Base-by-base conservation (phyloP, 2,888 invertebrate genomes). In the Trissolcus japonicus region DNA sequence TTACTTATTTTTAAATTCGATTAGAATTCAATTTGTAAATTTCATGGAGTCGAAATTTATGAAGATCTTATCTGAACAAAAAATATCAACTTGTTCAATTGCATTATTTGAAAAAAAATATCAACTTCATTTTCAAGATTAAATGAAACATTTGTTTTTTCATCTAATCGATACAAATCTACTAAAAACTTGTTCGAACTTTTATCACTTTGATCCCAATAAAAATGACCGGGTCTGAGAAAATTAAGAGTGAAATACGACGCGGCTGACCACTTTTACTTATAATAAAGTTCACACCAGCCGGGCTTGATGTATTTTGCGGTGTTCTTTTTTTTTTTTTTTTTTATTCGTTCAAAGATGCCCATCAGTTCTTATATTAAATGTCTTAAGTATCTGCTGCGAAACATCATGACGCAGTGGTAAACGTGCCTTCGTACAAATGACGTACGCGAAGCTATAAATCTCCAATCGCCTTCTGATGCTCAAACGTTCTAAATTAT, bases 401-500 rank as follows among this genome's bases (percentile, higher is more conserved):
- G 35, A 35, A 35, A 46, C 16, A 16, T 46, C 46, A 16, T 35
- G 35, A 35, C 14, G 46, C 16, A 46, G 16, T 14, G 1, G 7
- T 4, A 16, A 46, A 46, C 46, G 46, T 46, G 46, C 46, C 16
- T 46, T 16, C 16, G 46, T 46, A 16, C 46, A 46, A 46, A 46
- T 46, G 14, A 46, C 14, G 46, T 46, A 46, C 46, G 16, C n/a
- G 16, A 14, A 6, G 46, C 46, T 6, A 46, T 46, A 16, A 46
- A 16, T 46, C 46, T 46, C 16, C 46, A 11, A n/a, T 6, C 14
- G 53, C 35, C 60, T 60, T 46, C 59, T 60, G 54, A 46, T 35
- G 54, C 17, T 68, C 53, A 68, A 60, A 59, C 59, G 59, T 43
- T 57, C 51, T 57, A 51, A 66, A 66, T 51, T 60, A 35, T 29